These are phyloP conservation scores for Eumaeus atala DNA, from an alignment of 1,140 invertebrate genomes.

Conservation along the genomic window DNA sequence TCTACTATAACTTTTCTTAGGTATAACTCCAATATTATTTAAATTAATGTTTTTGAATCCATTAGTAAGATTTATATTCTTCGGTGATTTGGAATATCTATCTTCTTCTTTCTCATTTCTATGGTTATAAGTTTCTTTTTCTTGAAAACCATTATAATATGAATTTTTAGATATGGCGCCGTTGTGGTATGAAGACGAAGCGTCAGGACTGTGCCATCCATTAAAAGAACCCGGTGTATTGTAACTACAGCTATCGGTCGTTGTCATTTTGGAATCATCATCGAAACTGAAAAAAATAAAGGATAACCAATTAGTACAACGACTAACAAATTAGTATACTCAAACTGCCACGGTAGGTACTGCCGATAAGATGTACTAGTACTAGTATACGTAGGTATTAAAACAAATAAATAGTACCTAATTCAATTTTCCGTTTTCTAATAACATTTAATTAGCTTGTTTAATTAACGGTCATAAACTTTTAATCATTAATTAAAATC, in stretches of 20 bases:
- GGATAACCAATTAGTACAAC: background rate
- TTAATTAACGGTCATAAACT: background rate
- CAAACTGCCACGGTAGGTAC: no score
- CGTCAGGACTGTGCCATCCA: constrained; percentile 70
- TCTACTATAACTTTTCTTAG: constrained; percentile 53
- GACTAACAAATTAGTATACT: no score
- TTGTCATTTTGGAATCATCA: constrained; percentile 73
- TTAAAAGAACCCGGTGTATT: constrained; percentile 70
- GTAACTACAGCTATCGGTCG: constrained; percentile 67
- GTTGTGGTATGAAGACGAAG: constrained; percentile 51
- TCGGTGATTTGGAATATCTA: constrained; percentile 50
- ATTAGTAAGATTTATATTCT: constrained; percentile 63
- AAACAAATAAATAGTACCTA: background rate
- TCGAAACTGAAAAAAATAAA: constrained; percentile 55
- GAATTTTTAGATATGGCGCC: constrained; percentile 61
- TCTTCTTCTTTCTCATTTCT: constrained; percentile 51
- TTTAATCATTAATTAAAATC: background rate
- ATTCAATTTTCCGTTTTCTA: background rate
- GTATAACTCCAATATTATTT: constrained; percentile 50
- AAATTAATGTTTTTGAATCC: constrained; percentile 63
- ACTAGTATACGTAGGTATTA: background rate
- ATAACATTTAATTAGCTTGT: background rate
- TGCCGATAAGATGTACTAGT: background rate
- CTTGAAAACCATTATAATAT: constrained; percentile 56
- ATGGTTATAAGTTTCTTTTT: constrained; percentile 48